Evolutionary conservation across 2,888 invertebrate genomes (phyloP), one percentile per base, ranked within the genome.

Genomic region (Mongoloraphidia duomilia): DNA sequence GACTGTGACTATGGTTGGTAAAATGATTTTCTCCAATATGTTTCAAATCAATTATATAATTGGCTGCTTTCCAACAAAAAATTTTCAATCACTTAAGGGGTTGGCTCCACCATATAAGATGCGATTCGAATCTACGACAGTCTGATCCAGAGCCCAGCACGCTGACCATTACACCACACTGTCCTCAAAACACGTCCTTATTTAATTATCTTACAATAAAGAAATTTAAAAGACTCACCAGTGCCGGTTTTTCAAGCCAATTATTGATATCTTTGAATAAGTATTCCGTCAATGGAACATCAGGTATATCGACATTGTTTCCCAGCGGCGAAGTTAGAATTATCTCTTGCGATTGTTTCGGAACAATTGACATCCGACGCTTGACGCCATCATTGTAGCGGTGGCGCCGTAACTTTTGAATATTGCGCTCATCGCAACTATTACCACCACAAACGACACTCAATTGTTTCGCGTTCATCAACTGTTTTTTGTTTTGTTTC

Each of bases 181-280:
- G n/a, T n/a, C n/a, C n/a, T n/a, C n/a, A n/a, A n/a, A n/a, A n/a
- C n/a, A n/a, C n/a, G n/a, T n/a, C n/a, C n/a, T n/a, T n/a, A n/a
- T n/a, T n/a, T n/a, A n/a, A n/a, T n/a, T n/a, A n/a, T n/a, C n/a
- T n/a, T n/a, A n/a, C n/a, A n/a, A n/a, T n/a, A n/a, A n/a, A n/a
- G n/a, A n/a, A n/a, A 12, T n/a, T 17, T 26, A 36, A 6, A 36
- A 8, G 46, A 75, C 79, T 78, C 68, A 83, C 83, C 68, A 80
- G 69, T 50, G 77, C 76, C 33, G 80, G 76, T 54, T 72, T 67
- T 55, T 79, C 74, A 9, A 72, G 65, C 73, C 76, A 78, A 51
- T 73, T 60, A 42, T 75, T 73, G 34, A 70, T 56, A 55, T 76
- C 71, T 53, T 70, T 67, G 67, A 77, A 82, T 49, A 82, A 65